Conservation (phyloP, 2,888 invertebrate species). For the Diachrysia chrysitis region DNA sequence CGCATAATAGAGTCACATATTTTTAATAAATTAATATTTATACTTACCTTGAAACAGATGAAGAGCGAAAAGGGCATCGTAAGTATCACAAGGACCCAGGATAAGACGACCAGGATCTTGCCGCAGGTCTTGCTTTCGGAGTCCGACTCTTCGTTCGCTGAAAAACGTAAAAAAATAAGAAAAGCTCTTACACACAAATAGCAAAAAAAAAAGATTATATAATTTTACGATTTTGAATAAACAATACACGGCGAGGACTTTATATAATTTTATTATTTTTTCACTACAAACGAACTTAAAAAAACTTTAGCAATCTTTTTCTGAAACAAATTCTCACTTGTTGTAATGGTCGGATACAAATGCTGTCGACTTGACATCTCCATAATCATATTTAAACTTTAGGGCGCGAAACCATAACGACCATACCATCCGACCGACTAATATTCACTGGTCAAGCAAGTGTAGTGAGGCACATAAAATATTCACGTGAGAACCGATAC, state of each 20-base stretch:
- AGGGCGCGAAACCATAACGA: slow-evolving; percentile 15
- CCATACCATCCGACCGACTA: slow-evolving; percentile 38
- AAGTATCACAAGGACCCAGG: slow-evolving; percentile 94
- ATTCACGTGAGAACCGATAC: slow-evolving; percentile 76
- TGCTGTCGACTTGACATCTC: slow-evolving; percentile 84
- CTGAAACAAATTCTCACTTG: slow-evolving; percentile 57
- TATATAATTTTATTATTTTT: slow-evolving; percentile 4
- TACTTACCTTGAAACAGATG: slow-evolving; percentile 96
- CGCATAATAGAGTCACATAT: too few relatives aligned
- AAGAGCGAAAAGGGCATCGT: slow-evolving; percentile 98
- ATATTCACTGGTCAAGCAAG: slow-evolving; percentile 47
- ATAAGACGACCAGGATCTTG: slow-evolving; percentile 93
- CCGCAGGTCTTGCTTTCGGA: slow-evolving; percentile 94
- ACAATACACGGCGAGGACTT: too few relatives aligned
- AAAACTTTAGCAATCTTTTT: too few relatives aligned
- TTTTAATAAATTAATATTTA: too few relatives aligned
- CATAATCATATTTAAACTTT: slow-evolving; percentile 61
- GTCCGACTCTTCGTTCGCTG: slow-evolving; percentile 88
- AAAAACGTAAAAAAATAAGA: slow-evolving; percentile 69
- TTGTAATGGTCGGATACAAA: slow-evolving; percentile 76
- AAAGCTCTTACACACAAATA: not conserved
- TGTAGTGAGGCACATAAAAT: slow-evolving; percentile 62
- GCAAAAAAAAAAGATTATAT: not conserved
- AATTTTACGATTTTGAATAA: slow-evolving; percentile 6
- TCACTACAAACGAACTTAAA: not conserved